phyloP scores from a whole-genome alignment of 2,113 vertebrate genomes.

The Macrotus californicus region DNA sequence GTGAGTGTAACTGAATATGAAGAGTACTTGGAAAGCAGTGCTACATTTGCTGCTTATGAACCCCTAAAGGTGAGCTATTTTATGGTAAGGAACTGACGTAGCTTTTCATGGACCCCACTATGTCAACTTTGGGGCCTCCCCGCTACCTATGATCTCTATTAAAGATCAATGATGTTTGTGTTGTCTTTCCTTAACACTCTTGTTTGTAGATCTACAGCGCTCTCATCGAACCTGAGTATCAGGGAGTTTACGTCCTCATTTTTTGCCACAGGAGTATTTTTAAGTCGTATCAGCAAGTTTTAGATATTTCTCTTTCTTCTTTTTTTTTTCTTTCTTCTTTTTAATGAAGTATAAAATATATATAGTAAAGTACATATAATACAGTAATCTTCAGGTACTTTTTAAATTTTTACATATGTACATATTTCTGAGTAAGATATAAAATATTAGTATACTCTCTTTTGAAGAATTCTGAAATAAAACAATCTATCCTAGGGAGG shows the following conservation, averaged over 20 bases:
- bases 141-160: not conserved
- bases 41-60: slow-evolving; percentile 78
- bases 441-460: not conserved
- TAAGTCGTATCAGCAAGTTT: not conserved
- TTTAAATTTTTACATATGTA: not conserved
- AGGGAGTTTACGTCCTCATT: not conserved
- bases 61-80: slow-evolving; percentile 74
- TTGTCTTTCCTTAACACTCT: not conserved
- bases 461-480: not conserved
- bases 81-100: not conserved
- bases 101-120: not conserved
- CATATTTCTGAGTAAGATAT: not conserved
- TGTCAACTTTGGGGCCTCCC: not conserved
- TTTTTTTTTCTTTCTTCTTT: not conserved
- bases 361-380: not conserved
- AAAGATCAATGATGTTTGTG: not conserved
- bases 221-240: not conserved
- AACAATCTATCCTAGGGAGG: not conserved
- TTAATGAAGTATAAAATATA: not conserved
- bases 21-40: slow-evolving; percentile 77
- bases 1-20: slow-evolving; percentile 63
- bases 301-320: not conserved
- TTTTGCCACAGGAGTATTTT: not conserved
- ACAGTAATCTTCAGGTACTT: not conserved
- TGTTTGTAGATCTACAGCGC: not conserved